Conservation (phyloP, 1,140 invertebrate genomes). For the Periplaneta americana region DNA sequence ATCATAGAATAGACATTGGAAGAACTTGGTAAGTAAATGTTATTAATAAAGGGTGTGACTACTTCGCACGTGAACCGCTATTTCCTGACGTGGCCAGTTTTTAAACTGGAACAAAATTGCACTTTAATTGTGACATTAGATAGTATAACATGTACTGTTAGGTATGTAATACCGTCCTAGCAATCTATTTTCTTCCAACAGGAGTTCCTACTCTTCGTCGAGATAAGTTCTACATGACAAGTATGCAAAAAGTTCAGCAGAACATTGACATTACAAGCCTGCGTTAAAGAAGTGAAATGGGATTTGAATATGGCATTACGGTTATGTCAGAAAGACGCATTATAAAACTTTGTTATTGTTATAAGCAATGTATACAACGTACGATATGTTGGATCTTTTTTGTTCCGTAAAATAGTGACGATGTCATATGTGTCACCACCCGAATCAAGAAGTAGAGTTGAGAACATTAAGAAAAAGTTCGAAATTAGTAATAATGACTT, state of each 20-base stretch:
- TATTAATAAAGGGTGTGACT: neutral
- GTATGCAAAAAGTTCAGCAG: neutral
- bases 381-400: neutral
- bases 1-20: too few relatives aligned
- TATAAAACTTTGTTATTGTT: neutral
- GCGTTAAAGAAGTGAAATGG: neutral
- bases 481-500: conserved; percentile 4
- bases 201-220: neutral
- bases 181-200: neutral
- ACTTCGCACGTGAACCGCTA: neutral
- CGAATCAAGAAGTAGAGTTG: conserved; percentile 1
- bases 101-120: neutral
- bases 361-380: neutral
- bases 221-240: neutral
- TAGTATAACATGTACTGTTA: neutral
- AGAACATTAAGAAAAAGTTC: conserved; percentile 16
- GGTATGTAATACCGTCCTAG: neutral
- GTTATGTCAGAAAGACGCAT: neutral
- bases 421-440: conserved; percentile 1
- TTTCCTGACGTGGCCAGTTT: neutral
- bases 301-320: neutral
- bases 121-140: neutral
- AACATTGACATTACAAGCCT: neutral
- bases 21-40: neutral
- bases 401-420: neutral